These are phyloP conservation scores for Callipepla californica DNA, from an alignment of 2,113 vertebrate species.

Conservation along the genomic window DNA sequence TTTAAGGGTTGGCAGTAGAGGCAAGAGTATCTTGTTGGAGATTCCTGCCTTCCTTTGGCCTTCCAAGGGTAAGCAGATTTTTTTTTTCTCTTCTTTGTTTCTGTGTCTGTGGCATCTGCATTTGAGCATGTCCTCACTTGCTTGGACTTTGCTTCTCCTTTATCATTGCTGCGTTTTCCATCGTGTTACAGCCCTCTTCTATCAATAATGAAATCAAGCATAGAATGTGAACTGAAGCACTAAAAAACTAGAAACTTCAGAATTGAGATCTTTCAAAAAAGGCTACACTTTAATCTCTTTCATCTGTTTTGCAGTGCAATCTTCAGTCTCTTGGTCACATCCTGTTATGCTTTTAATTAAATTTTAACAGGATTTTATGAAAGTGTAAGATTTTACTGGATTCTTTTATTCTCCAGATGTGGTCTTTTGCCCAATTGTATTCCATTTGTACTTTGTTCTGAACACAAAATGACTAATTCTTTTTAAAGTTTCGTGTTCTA, in stretches of 20 bases:
- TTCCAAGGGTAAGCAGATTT: no score
- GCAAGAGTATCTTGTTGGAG: no score
- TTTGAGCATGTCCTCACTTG: no score
- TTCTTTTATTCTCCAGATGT: conserved; percentile 11
- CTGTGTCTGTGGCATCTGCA: no score
- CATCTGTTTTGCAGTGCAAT: not conserved
- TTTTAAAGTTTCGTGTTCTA: not conserved
- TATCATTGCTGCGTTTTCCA: no score
- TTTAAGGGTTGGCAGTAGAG: no score
- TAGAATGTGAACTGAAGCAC: not conserved
- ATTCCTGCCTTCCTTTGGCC: no score
- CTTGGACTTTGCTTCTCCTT: no score
- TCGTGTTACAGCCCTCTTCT: not conserved
- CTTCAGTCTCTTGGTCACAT: not conserved
- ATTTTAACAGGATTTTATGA: not conserved
- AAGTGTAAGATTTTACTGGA: not conserved
- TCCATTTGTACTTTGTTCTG: not conserved
- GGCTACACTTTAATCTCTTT: not conserved
- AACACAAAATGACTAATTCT: not conserved
- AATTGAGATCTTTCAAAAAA: not conserved
- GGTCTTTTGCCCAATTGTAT: not conserved
- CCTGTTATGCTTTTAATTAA: not conserved
- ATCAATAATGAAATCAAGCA: not conserved
- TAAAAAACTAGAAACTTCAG: not conserved
- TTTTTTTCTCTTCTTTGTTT: no score